Evolutionary conservation across 2,888 invertebrate species (phyloP).

Genomic region (Cenopis cana): DNA sequence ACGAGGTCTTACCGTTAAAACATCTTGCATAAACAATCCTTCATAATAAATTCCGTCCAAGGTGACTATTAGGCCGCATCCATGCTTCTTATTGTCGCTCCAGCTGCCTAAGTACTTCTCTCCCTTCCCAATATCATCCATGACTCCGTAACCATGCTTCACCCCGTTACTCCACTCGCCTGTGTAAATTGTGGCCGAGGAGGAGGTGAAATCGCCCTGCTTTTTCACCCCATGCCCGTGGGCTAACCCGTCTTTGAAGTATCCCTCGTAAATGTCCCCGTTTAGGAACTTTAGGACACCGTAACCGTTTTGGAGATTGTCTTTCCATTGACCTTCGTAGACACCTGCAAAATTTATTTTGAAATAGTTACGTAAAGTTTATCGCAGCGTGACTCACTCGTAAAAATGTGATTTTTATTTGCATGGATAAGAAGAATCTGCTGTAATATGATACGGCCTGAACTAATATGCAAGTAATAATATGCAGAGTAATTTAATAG

Average conservation of each 20-base stretch:
- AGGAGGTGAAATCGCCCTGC: conserved; percentile 91
- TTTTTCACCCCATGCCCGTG: conserved; percentile 94
- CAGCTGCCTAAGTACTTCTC: conserved; percentile 96
- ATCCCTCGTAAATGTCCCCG: conserved; percentile 94
- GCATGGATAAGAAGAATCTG: background rate
- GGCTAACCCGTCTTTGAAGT: conserved; percentile 92
- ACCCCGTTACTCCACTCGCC: conserved; percentile 93
- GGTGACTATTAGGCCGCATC: conserved; percentile 94
- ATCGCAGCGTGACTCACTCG: background rate
- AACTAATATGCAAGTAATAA: too few relatives aligned
- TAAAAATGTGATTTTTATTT: background rate
- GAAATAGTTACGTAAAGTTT: conserved; percentile 15
- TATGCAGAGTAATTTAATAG: background rate
- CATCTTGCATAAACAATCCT: conserved; percentile 92
- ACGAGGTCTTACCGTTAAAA: conserved; percentile 86
- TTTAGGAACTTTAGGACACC: conserved; percentile 90
- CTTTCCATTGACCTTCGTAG: conserved; percentile 93
- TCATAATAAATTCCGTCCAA: conserved; percentile 96
- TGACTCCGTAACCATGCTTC: conserved; percentile 94
- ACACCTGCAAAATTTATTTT: conserved; percentile 76
- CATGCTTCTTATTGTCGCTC: conserved; percentile 93
- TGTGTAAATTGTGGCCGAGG: conserved; percentile 92
- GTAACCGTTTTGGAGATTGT: conserved; percentile 93
- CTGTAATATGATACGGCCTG: background rate
- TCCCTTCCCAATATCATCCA: conserved; percentile 93